Conservation (phyloP, 2,797 vertebrate species). For the Sciaenops ocellatus region DNA sequence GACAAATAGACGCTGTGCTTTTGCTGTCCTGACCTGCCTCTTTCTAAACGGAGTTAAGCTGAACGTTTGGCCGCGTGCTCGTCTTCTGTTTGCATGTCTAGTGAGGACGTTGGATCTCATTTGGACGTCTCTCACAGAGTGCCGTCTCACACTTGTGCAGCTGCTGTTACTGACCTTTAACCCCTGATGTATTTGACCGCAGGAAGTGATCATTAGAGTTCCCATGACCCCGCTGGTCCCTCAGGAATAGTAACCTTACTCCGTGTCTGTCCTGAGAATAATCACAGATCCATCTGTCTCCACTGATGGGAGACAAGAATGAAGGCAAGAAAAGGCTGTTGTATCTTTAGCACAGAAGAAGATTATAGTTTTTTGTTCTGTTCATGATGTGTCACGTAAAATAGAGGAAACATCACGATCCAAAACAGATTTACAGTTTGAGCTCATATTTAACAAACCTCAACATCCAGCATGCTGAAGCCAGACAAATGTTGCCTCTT, state of each 20-base stretch:
- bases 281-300: constrained; percentile 46
- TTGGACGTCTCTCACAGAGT: constrained; percentile 7
- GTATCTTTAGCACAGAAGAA: neutral
- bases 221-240: constrained; percentile 55
- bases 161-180: constrained; percentile 60
- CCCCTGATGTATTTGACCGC: constrained; percentile 49
- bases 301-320: constrained; percentile 7
- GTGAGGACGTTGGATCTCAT: constrained; percentile 14
- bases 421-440: neutral
- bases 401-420: too few relatives aligned
- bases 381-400: too few relatives aligned
- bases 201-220: constrained; percentile 63
- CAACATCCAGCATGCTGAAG: neutral
- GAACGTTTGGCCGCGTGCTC: constrained; percentile 22
- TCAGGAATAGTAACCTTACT: constrained; percentile 35
- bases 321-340: neutral
- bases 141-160: constrained; percentile 31
- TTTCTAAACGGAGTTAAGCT: constrained; percentile 31
- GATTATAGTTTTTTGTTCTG: too few relatives aligned
- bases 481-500: neutral
- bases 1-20: constrained; percentile 21
- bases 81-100: neutral
- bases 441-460: neutral
- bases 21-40: constrained; percentile 37
- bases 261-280: constrained; percentile 13